phyloP scores from a whole-genome alignment of 2,113 vertebrate genomes.

The Brachionichthys hirsutus region DNA sequence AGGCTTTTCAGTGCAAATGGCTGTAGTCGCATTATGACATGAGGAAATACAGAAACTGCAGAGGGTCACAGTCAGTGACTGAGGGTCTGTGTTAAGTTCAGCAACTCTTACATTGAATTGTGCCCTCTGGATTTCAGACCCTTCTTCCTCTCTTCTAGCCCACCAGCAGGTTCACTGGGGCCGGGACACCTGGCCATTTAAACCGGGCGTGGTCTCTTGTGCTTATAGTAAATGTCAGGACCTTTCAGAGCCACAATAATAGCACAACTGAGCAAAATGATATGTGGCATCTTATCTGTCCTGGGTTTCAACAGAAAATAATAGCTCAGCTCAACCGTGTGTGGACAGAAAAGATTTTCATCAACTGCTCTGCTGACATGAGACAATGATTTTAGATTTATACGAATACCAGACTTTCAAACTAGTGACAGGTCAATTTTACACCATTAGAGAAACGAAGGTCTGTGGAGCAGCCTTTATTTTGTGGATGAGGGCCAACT shows the following conservation, averaged over 20 bases:
- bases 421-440: conserved; percentile 71
- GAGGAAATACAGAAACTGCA: conserved; percentile 38
- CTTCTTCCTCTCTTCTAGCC: conserved; percentile 23
- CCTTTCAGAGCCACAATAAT: conserved; percentile 66
- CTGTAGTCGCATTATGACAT: conserved; percentile 39
- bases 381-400: conserved; percentile 67
- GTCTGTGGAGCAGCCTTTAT: conserved; percentile 33
- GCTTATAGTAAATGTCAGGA: conserved; percentile 71
- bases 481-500: conserved; percentile 45
- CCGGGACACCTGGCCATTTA: conserved; percentile 39
- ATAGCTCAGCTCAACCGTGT: conserved; percentile 32
- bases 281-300: conserved; percentile 46
- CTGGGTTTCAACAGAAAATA: conserved; percentile 34
- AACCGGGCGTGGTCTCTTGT: conserved; percentile 52
- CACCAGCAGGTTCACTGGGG: conserved; percentile 6
- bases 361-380: conserved; percentile 54
- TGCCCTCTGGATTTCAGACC: conserved; percentile 16
- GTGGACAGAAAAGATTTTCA: conserved; percentile 56
- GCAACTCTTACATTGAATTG: conserved; percentile 33
- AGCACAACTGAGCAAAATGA: conserved; percentile 58
- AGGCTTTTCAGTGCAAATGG: conserved; percentile 34
- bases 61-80: conserved; percentile 13
- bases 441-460: conserved; percentile 53
- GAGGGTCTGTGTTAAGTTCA: conserved; percentile 30
- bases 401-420: conserved; percentile 64